Conservation (phyloP, 2,797 vertebrate genomes). For the Parotocinclus haroldoi region DNA sequence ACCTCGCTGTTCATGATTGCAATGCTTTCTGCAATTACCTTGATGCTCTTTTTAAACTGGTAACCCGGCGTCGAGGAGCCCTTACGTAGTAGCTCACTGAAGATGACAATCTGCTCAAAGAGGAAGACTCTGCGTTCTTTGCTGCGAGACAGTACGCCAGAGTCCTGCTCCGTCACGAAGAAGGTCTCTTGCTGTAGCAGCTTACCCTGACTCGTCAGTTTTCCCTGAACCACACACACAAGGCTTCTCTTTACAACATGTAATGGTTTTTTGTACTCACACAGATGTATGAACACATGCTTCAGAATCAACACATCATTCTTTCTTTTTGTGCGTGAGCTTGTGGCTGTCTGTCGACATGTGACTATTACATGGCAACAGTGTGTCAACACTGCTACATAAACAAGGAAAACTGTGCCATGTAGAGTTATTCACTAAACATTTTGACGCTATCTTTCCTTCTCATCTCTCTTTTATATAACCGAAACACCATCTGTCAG, state of each 20-base stretch:
- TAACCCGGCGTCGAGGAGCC: constrained; percentile 91
- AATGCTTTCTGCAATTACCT: constrained; percentile 65
- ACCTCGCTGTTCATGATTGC: not conserved
- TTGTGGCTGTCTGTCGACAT: constrained; percentile 27
- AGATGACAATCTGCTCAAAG: constrained; percentile 98
- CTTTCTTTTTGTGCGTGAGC: not conserved
- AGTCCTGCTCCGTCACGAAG: constrained; percentile 91
- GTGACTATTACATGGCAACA: constrained; percentile 10
- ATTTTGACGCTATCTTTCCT: not conserved
- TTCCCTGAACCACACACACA: constrained; percentile 74
- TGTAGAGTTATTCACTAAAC: not conserved
- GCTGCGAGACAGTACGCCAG: constrained; percentile 86
- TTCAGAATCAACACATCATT: not conserved
- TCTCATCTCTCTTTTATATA: constrained; percentile 17
- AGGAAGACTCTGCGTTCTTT: constrained; percentile 96
- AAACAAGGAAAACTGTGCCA: constrained; percentile 14
- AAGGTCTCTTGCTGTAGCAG: constrained; percentile 97
- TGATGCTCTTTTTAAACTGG: constrained; percentile 97
- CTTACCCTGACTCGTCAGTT: constrained; percentile 92
- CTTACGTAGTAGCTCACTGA: constrained; percentile 94
- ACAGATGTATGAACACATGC: not conserved
- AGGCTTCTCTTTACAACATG: too few species aligned
- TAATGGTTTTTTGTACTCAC: too few species aligned
- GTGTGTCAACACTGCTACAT: constrained; percentile 33
- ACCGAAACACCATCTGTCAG: constrained; percentile 13